Evolutionary conservation across 2,797 vertebrate genomes (phyloP), one percentile per base, ranked within the genome.

Genomic region (Urocyon cinereoargenteus): DNA sequence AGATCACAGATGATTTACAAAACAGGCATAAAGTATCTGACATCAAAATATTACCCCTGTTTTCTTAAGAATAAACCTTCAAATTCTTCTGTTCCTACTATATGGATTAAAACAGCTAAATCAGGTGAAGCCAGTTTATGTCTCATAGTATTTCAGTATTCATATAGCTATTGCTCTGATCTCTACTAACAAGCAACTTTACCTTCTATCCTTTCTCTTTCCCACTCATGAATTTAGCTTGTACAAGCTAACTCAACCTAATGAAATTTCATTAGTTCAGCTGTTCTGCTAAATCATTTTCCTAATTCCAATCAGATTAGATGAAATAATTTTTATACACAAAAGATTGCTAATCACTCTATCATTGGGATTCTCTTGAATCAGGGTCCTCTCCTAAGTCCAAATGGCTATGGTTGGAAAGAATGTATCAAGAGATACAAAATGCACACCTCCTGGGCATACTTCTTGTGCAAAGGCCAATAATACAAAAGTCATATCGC

Each of bases 231-330:
- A 90, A 75, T 68, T 87, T 13, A 86, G 40, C 31, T 86, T 18
- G 19, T 68, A 90, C 36, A 86, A 90, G n/a, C 36, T 81, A 96
- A 86, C n/a, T 81, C 26, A 59, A 93, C 13, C 36, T 90, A 53
- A 93, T 77, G 64, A 90, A 93, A 93, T 86, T 31, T 55, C 34
- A 61, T 79, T 86, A 93, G 22, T 94, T 89, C 36, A 92, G 57
- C 31, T 88, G 6, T 7, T 77, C 13, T 79, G 34, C 70, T 92
- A 89, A 78, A 53, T 72, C 64, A 73, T 81, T 89, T 85, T 86
- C 64, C 24, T 89, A 92, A 55, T 61, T 83, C 79, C 31, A 84
- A 66, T 73, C 45, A 94, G 49, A 93, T 82, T 90, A 89, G 9
- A 90, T 83, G 75, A 95, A 86, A 68, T 59, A 45, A 79, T 51